phyloP scores from a whole-genome alignment of 2,113 vertebrate genomes.

The Struthidea cinerea region DNA sequence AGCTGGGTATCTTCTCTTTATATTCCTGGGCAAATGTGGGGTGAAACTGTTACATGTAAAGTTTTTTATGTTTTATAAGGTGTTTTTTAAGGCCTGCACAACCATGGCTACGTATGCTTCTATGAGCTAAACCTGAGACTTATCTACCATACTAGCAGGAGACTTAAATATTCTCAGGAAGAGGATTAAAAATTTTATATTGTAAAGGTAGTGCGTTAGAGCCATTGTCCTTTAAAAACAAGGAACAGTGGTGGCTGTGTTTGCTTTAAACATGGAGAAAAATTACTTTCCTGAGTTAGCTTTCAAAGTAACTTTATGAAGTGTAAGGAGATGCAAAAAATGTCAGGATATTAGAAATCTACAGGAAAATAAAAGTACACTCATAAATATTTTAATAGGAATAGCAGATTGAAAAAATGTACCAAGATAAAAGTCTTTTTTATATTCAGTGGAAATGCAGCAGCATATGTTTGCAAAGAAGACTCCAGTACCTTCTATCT shows the following conservation, averaged over 20 bases:
- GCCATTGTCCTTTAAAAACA: neutral
- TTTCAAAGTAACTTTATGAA: constrained; percentile 3
- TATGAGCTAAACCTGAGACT: neutral
- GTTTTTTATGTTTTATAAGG: neutral
- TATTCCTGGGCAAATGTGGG: neutral
- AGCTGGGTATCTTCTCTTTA: neutral
- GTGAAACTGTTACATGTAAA: neutral
- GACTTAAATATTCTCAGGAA: neutral
- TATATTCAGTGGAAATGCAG: neutral
- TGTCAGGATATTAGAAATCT: constrained; percentile 5
- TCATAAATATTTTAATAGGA: constrained; percentile 15
- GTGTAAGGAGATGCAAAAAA: neutral
- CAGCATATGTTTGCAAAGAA: neutral
- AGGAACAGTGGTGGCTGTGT: neutral
- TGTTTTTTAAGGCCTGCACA: neutral
- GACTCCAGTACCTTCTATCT: neutral
- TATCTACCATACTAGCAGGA: neutral
- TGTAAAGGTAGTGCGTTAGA: neutral
- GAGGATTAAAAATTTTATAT: neutral
- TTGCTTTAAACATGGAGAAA: neutral
- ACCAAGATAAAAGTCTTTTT: neutral
- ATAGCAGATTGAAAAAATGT: neutral
- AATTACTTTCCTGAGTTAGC: neutral
- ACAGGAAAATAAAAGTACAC: neutral
- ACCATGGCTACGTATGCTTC: neutral